Conservation (phyloP, 2,797 vertebrate species). For the Danio tinwini region DNA sequence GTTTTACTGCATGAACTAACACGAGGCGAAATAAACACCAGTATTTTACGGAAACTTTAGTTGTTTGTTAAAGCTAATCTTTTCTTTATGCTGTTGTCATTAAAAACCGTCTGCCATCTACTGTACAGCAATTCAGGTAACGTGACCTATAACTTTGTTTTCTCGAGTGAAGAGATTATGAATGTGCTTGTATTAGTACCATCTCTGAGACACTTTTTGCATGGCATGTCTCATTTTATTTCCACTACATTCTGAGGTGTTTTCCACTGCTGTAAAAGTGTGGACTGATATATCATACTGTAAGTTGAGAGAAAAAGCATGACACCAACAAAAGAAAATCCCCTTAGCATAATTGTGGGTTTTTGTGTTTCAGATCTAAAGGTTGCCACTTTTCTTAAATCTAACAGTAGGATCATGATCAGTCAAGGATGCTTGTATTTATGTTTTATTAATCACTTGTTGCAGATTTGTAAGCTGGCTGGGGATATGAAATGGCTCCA, state of each 20-base stretch:
- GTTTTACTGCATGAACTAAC: background rate
- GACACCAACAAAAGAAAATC: slow-evolving; percentile 13
- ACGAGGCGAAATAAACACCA: background rate
- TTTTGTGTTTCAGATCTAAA: slow-evolving; percentile 14
- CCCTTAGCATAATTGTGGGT: slow-evolving; percentile 33
- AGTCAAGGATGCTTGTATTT: background rate
- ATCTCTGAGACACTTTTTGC: background rate
- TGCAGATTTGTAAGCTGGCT: slow-evolving; percentile 52
- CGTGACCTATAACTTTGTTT: no score
- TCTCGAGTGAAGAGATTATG: background rate
- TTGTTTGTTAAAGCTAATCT: no score
- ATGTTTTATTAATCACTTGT: slow-evolving; percentile 8
- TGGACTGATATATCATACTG: background rate
- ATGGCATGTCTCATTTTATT: slow-evolving; percentile 35
- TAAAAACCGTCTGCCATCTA: no score
- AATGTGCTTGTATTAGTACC: background rate
- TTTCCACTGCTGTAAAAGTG: slow-evolving; percentile 35
- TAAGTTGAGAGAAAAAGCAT: background rate
- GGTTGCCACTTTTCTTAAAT: background rate
- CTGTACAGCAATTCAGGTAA: no score
- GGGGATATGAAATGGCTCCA: slow-evolving; percentile 66
- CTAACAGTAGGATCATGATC: background rate
- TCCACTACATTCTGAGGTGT: slow-evolving; percentile 6
- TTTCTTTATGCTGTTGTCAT: no score
- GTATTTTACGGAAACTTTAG: no score